Evolutionary conservation across 2,113 vertebrate genomes (phyloP), one percentile per base, ranked within the genome.

Genomic region (Fregetta grallaria): DNA sequence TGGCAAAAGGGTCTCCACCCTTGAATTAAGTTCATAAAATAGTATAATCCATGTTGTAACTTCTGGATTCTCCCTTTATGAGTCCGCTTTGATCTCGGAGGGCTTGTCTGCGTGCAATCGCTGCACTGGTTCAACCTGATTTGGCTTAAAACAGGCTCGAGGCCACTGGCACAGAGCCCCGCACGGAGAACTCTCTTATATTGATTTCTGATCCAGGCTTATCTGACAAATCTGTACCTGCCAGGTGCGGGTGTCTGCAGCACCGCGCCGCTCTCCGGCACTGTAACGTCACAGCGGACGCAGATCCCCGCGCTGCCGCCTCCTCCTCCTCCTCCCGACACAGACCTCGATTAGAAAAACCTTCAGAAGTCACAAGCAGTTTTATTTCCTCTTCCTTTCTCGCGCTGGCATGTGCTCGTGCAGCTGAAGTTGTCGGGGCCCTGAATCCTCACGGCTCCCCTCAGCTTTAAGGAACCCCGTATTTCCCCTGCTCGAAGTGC

Each of bases 281-380:
- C 27, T 0, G 13, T 7, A 22, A 20, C 4, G 0, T 40, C 6
- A 2, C 10, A 5, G 23, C 11, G 1, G n/a, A 44, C 5, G 1
- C 53, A 1, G 0, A 36, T n/a, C 21, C 58, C 26, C 0, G 3
- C 5, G 15, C 62, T 30, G 56, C 61, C 27, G 5, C 61, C 52
- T 40, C 58, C 42, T 34, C 40, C 32, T 47, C 82, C 30, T 44
- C 30, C 59, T 66, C 32, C 47, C 2, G 2, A 8, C 42, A 8
- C n/a, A 68, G 27, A 12, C 16, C 53, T 71, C 10, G 1, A 8
- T 47, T n/a, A 45, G 58, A 45, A 32, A 13, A 55, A 29, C 49
- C 38, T 40, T 47, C 40, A 32, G 30, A 40, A 79, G 55, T 55
- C 40, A 7, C 45, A 25, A 9, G 18, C 15, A 6, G 36, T 40